A percentile compares a stretch with the other conserved stretches of the same genome.
Evolutionary conservation across 2,888 invertebrate species (phyloP).

Genomic region (Patella pellucida): DNA sequence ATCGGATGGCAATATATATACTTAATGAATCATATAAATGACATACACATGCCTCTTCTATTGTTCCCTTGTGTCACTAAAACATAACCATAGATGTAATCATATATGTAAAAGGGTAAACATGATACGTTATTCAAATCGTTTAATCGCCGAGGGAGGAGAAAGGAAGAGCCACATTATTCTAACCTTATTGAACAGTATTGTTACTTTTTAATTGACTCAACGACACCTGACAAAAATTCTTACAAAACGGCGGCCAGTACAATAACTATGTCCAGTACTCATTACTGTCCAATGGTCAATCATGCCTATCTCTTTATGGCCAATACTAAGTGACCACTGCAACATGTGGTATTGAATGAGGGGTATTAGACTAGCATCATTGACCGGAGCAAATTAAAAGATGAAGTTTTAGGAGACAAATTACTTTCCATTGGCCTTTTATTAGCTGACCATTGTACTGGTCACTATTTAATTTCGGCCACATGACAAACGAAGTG

Average conservation of each 20-base stretch:
- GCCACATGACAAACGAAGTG: neutral
- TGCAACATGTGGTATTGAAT: constrained; percentile 7
- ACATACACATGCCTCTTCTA: too few species aligned
- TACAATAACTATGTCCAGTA: neutral
- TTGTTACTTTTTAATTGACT: constrained; percentile 10
- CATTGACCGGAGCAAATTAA: constrained; percentile 4
- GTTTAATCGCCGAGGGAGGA: too few species aligned
- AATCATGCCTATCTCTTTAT: neutral
- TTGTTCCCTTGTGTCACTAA: too few species aligned
- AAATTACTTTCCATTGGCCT: constrained; percentile 9
- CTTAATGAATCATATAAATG: too few species aligned
- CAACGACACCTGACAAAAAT: constrained; percentile 1
- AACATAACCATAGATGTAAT: too few species aligned
- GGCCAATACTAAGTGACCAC: constrained; percentile 3
- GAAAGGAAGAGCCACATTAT: neutral
- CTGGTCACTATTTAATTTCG: constrained; percentile 9
- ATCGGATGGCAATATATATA: too few species aligned
- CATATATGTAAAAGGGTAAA: too few species aligned
- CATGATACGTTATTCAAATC: too few species aligned
- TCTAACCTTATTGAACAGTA: neutral
- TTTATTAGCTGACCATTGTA: constrained; percentile 12
- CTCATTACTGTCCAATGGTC: neutral
- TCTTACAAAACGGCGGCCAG: neutral
- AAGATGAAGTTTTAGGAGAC: constrained; percentile 9
- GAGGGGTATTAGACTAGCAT: neutral